Percentiles rank a stretch among this genome's conserved stretches.
Conservation (phyloP, 2,888 invertebrate genomes). For the Parnassius glacialis region DNA sequence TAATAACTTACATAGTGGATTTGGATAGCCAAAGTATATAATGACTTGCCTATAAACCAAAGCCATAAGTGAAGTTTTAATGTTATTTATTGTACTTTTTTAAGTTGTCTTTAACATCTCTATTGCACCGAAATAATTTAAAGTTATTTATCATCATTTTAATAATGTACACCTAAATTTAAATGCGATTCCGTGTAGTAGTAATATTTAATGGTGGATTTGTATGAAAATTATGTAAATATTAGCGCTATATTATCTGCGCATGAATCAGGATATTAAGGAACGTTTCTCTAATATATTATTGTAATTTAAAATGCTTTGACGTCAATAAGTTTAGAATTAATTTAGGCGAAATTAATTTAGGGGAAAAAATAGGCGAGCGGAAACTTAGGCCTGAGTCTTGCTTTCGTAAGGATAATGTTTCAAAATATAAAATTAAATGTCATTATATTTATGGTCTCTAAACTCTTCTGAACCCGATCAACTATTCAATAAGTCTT, state of each 20-base stretch:
- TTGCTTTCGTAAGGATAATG: slow-evolving; percentile 61
- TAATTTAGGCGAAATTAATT: too few relatives aligned
- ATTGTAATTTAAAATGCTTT: slow-evolving; percentile 19
- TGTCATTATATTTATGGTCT: slow-evolving; percentile 43
- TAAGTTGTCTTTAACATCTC: too few relatives aligned
- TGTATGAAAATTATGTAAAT: not conserved
- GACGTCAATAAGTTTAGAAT: slow-evolving; percentile 28
- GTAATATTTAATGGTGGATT: not conserved
- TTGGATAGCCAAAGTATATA: too few relatives aligned
- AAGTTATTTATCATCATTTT: too few relatives aligned
- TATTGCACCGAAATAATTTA: slow-evolving; percentile 2
- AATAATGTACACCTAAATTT: not conserved
- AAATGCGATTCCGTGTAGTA: slow-evolving; percentile 4
- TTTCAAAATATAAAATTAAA: slow-evolving; percentile 66
- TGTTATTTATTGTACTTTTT: too few relatives aligned
- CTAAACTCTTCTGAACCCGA: too few relatives aligned
- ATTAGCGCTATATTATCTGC: not conserved
- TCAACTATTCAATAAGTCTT: too few relatives aligned
- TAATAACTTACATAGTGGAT: too few relatives aligned
- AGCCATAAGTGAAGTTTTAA: too few relatives aligned
- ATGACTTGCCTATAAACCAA: too few relatives aligned
- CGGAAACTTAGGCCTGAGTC: slow-evolving; percentile 49
- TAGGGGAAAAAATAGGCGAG: too few relatives aligned
- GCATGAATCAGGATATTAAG: slow-evolving; percentile 2
- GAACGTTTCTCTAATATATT: slow-evolving; percentile 1